Base-by-base conservation (phyloP, 1,140 invertebrate genomes). In the Phocides pigmalion region DNA sequence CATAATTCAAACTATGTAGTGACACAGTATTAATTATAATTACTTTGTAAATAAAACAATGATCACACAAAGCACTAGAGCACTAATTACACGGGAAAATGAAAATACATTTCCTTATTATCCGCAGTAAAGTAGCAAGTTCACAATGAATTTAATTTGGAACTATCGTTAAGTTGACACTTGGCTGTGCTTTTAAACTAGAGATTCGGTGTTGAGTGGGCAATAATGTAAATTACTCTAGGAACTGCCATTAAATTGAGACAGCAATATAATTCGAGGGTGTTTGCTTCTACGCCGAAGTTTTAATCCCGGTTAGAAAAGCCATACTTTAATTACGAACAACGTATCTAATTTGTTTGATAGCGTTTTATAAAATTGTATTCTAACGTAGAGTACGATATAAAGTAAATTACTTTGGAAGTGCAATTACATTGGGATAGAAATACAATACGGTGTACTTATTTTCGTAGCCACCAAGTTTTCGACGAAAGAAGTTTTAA, bases 101-200 rank as follows among this genome's bases (percentile, higher is more conserved):
- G 32, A 35, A 35, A 35, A 35, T 8, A 35, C n/a, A 47, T 47
- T 47, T 22, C 35, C 12, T 56, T 42, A 42, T 42, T 14, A 56
- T 56, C 12, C 37, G 6, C 28, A 17, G 14, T 56, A 56, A 56
- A 56, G 9, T 14, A 19, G 17, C 14, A 56, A 56, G 37, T 56
- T 20, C 53, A 20, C 44, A 56, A 56, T 56, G 53, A 56, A 56
- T 28, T 56, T 32, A 50, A 50, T 56, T 56, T 44, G 53, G 39
- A 56, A 56, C 53, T 56, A 56, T 56, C 53, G 19, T 56, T 56
- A 56, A 56, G 39, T 56, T 56, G 53, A 56, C 53, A 56, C 53
- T 56, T 14, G 37, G 20, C 9, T 28, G 53, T 56, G 53, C 37
- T 44, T 56, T 56, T 56, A 44, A 56, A 56, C 39, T 56, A 56